Percentiles rank a stretch among this genome's conserved stretches.
phyloP scores from a whole-genome alignment of 1,140 invertebrate genomes.

The Scaptomyza pallida region DNA sequence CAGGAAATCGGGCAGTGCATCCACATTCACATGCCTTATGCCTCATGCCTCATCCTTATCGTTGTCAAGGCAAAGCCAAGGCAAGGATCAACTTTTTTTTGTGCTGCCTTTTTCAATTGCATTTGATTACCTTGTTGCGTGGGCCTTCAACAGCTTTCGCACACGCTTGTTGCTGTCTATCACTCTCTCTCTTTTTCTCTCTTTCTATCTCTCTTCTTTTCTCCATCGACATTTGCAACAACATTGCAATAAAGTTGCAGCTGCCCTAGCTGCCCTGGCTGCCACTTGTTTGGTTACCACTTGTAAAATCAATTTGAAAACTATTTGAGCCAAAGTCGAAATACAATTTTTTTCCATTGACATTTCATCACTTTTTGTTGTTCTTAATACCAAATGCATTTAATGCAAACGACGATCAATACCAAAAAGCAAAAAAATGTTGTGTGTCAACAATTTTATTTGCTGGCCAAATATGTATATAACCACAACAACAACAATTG shows the following conservation, averaged over 20 bases:
- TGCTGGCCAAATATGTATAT: constrained; percentile 26
- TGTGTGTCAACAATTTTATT: constrained; percentile 30
- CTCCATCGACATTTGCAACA: constrained; percentile 10
- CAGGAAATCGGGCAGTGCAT: constrained; percentile 57
- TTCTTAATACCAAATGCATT: constrained; percentile 21
- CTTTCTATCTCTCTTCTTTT: constrained; percentile 3
- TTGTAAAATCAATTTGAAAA: constrained; percentile 75
- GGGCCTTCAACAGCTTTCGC: constrained; percentile 27
- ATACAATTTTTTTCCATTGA: constrained; percentile 43
- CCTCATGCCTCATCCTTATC: neutral
- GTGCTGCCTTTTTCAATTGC: constrained; percentile 76
- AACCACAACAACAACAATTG: constrained; percentile 3
- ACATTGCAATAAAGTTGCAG: constrained; percentile 56
- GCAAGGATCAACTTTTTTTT: constrained; percentile 75
- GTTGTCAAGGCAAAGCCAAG: constrained; percentile 27
- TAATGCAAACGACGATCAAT: constrained; percentile 6
- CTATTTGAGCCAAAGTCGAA: constrained; percentile 44
- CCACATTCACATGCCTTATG: neutral
- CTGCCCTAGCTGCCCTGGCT: neutral
- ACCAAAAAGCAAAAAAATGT: neutral
- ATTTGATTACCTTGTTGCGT: constrained; percentile 81
- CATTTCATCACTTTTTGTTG: constrained; percentile 36
- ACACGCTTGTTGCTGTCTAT: neutral
- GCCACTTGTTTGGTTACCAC: constrained; percentile 67
- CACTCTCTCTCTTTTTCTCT: constrained; percentile 1